Conservation (phyloP, 2,888 invertebrate genomes). For the Ommatoiulus sabulosus region DNA sequence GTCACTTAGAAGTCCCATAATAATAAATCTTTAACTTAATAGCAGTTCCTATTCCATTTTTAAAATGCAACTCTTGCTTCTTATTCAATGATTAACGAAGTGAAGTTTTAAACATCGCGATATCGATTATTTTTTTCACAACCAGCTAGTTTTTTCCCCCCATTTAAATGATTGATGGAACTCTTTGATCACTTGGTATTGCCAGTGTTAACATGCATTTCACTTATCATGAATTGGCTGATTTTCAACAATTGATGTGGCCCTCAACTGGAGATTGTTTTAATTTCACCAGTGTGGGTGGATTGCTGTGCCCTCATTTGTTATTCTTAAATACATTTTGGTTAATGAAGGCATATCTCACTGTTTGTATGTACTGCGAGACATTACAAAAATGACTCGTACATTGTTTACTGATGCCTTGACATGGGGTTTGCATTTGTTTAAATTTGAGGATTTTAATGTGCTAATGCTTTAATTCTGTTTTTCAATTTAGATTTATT, state of each 20-base stretch:
- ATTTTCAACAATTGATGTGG: neutral
- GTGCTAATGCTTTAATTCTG: neutral
- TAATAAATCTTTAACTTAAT: no score
- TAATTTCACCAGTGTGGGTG: neutral
- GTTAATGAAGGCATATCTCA: neutral
- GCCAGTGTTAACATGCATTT: neutral
- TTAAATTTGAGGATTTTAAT: neutral
- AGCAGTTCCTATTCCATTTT: neutral
- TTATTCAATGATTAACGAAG: neutral
- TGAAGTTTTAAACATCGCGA: neutral
- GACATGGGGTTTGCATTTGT: neutral
- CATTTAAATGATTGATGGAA: neutral
- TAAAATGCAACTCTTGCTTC: neutral
- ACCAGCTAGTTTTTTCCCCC: neutral
- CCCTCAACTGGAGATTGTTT: neutral
- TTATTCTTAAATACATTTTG: neutral
- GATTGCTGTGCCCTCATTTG: slow-evolving; percentile 16
- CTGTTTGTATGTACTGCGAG: neutral
- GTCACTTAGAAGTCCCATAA: no score
- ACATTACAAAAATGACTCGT: neutral
- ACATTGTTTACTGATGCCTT: no score
- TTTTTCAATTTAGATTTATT: slow-evolving; percentile 71
- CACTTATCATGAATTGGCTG: neutral
- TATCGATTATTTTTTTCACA: neutral
- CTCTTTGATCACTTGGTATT: neutral